Evolutionary conservation across 2,113 vertebrate genomes (phyloP).

Genomic region (Azemiops feae): DNA sequence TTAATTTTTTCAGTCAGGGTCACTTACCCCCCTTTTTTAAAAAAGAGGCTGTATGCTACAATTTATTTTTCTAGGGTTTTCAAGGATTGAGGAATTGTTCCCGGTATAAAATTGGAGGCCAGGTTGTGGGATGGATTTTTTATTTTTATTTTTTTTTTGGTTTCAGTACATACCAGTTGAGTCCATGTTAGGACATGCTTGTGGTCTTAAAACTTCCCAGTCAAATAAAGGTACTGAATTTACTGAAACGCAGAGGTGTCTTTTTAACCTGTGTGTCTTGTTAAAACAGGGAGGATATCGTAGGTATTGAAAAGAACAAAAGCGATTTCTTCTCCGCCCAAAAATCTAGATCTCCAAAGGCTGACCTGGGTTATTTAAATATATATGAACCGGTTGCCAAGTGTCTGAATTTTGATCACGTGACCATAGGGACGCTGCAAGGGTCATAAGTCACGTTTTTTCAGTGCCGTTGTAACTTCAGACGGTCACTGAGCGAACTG

Average conservation of each 20-base stretch:
- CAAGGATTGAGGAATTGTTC: not conserved
- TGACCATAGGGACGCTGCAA: not conserved
- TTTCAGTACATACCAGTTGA: not conserved
- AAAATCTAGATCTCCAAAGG: not conserved
- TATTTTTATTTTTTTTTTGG: not conserved
- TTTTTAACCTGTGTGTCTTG: not conserved
- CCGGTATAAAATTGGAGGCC: not conserved
- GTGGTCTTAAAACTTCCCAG: not conserved
- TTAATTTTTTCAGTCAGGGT: not conserved
- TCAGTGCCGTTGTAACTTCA: not conserved
- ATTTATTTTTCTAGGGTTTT: constrained; percentile 5
- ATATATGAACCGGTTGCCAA: not conserved
- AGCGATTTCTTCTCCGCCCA: no score
- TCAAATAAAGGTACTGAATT: not conserved
- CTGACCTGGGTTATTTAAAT: not conserved
- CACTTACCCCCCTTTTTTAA: not conserved
- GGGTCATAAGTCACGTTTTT: not conserved
- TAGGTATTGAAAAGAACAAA: not conserved
- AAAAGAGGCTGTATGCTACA: not conserved
- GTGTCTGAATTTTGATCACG: not conserved
- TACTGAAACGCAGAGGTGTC: not conserved
- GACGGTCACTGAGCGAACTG: not conserved
- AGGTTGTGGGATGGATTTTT: not conserved
- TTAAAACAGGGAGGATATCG: not conserved
- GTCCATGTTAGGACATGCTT: not conserved